Evolutionary conservation across 2,113 vertebrate genomes (phyloP), one percentile per base, ranked within the genome.

Genomic region (Uria lomvia): DNA sequence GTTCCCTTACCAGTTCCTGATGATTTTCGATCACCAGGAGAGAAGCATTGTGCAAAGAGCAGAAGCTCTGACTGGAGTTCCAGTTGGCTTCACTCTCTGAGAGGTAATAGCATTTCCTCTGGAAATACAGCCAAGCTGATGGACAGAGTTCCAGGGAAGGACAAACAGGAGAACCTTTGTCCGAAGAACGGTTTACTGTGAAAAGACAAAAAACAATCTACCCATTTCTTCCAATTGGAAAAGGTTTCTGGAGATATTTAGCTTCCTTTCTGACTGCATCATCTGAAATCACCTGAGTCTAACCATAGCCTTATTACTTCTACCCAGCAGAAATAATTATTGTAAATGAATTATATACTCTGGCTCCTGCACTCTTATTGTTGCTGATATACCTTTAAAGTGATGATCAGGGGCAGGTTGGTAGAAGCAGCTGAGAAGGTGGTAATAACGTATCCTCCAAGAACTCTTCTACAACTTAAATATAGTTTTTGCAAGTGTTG

Each of bases 81-180:
- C 96, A 97, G 81, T 6, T 7, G 4, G n/a, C 92, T 63, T 97
- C 96, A 0, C 0, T 32, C 17, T 97, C 95, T 0, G 96, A 97
- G 47, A 97, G 88, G 70, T 88, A 94, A 56, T 96, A 97, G 36
- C 96, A 97, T 24, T 90, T 96, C 60, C 47, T 85, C 52, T 92
- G 77, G 85, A 96, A 96, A 92, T 96, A 97, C 13, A 97, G 92
- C 96, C 96, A 97, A 16, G 40, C 96, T 43, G 96, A 26, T 4
- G 95, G 96, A 55, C 96, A 97, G 77, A 72, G 85, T 8, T 97
- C 92, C 96, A 94, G 60, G n/a, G 38, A 56, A 74, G 66, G 85
- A 49, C 92, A 97, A 62, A 15, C 36, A 23, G 87, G 60, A 78
- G 67, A 15, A 40, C 34, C 52, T 65, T 76, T 92, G 71, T 18